Conservation (phyloP, 2,888 invertebrate genomes). For the Acanthopleura granulata region DNA sequence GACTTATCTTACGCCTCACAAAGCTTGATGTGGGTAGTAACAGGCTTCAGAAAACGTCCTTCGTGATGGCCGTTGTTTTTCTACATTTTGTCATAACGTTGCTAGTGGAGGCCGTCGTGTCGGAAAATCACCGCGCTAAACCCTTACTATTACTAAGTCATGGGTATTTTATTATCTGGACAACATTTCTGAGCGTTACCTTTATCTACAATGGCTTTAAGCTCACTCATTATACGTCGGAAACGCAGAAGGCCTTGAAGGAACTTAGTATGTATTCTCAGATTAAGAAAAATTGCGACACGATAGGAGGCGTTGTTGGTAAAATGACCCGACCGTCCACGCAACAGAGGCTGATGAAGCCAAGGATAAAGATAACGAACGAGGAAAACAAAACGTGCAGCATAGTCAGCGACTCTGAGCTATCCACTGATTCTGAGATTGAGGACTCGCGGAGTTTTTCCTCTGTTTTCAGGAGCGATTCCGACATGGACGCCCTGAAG, state of each 20-base stretch:
- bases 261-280: conserved; percentile 45
- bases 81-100: conserved; percentile 72
- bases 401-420: conserved; percentile 57
- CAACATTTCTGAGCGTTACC: conserved; percentile 72
- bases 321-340: conserved; percentile 25
- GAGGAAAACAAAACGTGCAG: conserved; percentile 69
- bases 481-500: neutral
- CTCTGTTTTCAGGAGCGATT: neutral
- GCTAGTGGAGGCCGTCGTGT: conserved; percentile 71
- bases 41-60: conserved; percentile 70
- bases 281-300: conserved; percentile 36
- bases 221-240: conserved; percentile 65
- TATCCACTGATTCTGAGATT: neutral
- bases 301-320: conserved; percentile 19
- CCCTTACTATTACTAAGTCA: conserved; percentile 69
- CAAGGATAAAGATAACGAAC: conserved; percentile 70
- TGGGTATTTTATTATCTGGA: conserved; percentile 74
- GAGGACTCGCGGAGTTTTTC: conserved; percentile 6
- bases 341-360: conserved; percentile 71
- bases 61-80: conserved; percentile 68
- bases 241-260: conserved; percentile 38
- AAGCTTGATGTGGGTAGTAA: conserved; percentile 73
- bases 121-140: conserved; percentile 58
- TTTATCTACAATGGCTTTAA: conserved; percentile 74
- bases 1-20: conserved; percentile 74